These are phyloP conservation scores for Acomys russatus DNA, from an alignment of 2,797 vertebrate genomes.

Conservation along the genomic window DNA sequence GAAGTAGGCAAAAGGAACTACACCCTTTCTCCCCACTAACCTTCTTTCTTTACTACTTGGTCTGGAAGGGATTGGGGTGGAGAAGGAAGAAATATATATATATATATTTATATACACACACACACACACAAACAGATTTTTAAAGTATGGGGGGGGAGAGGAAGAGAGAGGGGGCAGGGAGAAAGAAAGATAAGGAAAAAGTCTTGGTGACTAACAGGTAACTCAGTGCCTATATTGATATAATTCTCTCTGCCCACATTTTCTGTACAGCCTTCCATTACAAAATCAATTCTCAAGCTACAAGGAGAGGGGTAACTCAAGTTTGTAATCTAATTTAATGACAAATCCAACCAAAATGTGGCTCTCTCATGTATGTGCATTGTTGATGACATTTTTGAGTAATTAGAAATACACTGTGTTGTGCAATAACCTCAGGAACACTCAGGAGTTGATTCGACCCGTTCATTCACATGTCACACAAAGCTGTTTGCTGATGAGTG, in stretches of 20 bases:
- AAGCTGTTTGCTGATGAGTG: conserved; percentile 27
- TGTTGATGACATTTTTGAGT: conserved; percentile 33
- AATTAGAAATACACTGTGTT: conserved; percentile 52
- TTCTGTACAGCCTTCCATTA: conserved; percentile 56
- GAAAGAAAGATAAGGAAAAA: background rate
- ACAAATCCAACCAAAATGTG: background rate
- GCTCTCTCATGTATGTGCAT: background rate
- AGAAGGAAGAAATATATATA: no score
- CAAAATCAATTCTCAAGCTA: conserved; percentile 62
- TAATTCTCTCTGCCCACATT: conserved; percentile 34
- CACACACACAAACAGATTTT: no score
- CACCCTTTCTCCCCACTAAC: no score
- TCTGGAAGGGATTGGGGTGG: no score
- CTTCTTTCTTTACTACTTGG: no score
- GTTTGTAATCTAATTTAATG: conserved; percentile 65
- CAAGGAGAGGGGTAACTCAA: conserved; percentile 34
- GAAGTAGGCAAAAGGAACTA: no score
- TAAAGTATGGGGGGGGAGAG: background rate
- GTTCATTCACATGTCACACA: background rate
- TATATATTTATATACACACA: no score
- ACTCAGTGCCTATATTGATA: conserved; percentile 5
- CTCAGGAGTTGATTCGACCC: background rate
- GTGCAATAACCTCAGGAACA: conserved; percentile 50
- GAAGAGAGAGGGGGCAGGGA: background rate
- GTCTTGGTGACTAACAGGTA: conserved; percentile 46